phyloP scores from a whole-genome alignment of 2,113 vertebrate species.

The Pagrus major region DNA sequence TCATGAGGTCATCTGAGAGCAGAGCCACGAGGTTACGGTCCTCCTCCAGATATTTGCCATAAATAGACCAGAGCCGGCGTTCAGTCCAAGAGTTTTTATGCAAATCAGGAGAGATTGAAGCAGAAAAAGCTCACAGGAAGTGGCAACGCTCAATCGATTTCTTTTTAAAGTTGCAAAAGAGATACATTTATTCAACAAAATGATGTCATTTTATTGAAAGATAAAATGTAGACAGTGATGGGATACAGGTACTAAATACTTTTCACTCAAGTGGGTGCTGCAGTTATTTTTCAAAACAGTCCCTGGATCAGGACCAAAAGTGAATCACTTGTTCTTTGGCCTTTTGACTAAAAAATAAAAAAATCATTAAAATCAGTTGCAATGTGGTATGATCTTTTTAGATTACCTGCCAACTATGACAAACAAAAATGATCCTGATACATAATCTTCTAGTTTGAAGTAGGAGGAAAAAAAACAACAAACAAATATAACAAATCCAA shows the following conservation, averaged over 20 bases:
- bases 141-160: background rate
- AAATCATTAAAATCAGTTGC: too few relatives aligned
- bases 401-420: too few relatives aligned
- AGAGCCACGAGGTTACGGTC: conserved; percentile 25
- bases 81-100: conserved; percentile 26
- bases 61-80: conserved; percentile 14
- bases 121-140: background rate
- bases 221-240: background rate
- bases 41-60: conserved; percentile 35
- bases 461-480: too few relatives aligned
- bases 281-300: background rate
- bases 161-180: background rate
- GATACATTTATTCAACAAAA: conserved; percentile 4
- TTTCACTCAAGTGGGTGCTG: background rate
- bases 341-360: background rate
- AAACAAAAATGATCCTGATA: too few relatives aligned
- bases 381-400: too few relatives aligned
- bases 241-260: background rate
- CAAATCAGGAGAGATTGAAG: conserved; percentile 8
- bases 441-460: too few relatives aligned
- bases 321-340: background rate
- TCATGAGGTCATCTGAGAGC: conserved; percentile 53
- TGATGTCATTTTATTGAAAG: background rate
- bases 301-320: background rate
- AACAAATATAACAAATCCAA: too few relatives aligned